A percentile compares a stretch with the other conserved stretches of the same genome.
These are phyloP conservation scores for Machimus atricapillus DNA, from an alignment of 2,888 invertebrate genomes.

Conservation along the genomic window DNA sequence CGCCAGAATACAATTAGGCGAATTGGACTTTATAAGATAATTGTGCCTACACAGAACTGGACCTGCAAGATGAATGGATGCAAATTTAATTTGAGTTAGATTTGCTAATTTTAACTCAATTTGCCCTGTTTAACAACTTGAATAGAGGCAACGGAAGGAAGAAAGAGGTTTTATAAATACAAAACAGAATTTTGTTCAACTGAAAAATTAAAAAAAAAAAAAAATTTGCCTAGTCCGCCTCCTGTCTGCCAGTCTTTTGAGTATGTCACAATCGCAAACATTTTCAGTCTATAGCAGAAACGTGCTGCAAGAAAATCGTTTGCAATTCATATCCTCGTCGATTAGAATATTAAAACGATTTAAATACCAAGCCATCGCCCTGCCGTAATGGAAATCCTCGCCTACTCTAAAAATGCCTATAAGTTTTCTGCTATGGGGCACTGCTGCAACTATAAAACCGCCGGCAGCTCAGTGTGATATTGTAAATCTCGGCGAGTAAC, in stretches of 20 bases:
- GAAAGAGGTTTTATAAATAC: background rate
- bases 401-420: background rate
- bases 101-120: background rate
- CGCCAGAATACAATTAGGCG: slow-evolving; percentile 9
- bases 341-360: background rate
- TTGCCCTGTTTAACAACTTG: background rate
- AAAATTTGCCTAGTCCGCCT: background rate
- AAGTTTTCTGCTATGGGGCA: background rate
- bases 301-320: background rate
- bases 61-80: background rate
- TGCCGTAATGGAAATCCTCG: background rate
- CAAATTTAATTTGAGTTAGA: background rate
- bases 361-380: slow-evolving; percentile 19
- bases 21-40: slow-evolving; percentile 21
- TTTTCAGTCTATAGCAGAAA: background rate
- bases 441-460: background rate
- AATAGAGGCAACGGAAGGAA: background rate
- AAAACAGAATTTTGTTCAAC: background rate
- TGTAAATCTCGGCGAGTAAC: background rate
- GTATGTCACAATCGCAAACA: background rate
- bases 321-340: slow-evolving; percentile 3
- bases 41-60: background rate
- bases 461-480: background rate
- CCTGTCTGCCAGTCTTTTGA: background rate
- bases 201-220: background rate